Evolutionary conservation across 2,888 invertebrate genomes (phyloP), one percentile per base, ranked within the genome.

Genomic region (Boloria euphrosyne): DNA sequence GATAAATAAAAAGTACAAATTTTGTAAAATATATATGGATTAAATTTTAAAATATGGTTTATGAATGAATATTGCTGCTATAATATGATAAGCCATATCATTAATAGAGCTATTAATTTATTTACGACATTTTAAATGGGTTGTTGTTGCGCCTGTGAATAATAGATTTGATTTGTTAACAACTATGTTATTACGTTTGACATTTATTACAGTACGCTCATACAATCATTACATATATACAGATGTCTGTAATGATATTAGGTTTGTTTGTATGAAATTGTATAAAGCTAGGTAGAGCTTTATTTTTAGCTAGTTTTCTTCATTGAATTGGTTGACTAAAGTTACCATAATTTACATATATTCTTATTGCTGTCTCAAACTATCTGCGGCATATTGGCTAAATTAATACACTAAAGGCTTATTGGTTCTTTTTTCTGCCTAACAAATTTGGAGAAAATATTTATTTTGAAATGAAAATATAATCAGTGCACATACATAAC

Each of bases 81-180:
- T 65, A 65, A 58, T 51, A 50, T 52, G 58, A 65, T 58, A 65
- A 58, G 51, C 58, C 58, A 14, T 46, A 52, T 65, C 64, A 65
- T 65, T 68, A 65, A 68, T 70, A 54, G 31, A 51, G 52, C 70
- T 38, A 71, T 71, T 71, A 66, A 71, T 68, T 65, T 66, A 66
- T 64, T 70, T 58, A 66, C 58, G 51, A 62, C 65, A 68, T 51
- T 68, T 71, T 66, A 71, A 63, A 66, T 54, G 58, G 66, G 62
- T 53, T 60, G 64, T 64, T 68, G 55, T 58, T 52, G 60, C 43
- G 63, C 53, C 52, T 43, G 60, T 69, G 66, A 64, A 66, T 69
- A 66, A 69, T 69, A 66, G 52, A 69, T 69, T 63, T 66, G 66
- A 69, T 69, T 64, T 63, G 69, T 66, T 69, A 69, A 66, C 66